These are phyloP conservation scores for Tiaroga cobitis DNA, from an alignment of 2,797 vertebrate genomes.

Conservation along the genomic window DNA sequence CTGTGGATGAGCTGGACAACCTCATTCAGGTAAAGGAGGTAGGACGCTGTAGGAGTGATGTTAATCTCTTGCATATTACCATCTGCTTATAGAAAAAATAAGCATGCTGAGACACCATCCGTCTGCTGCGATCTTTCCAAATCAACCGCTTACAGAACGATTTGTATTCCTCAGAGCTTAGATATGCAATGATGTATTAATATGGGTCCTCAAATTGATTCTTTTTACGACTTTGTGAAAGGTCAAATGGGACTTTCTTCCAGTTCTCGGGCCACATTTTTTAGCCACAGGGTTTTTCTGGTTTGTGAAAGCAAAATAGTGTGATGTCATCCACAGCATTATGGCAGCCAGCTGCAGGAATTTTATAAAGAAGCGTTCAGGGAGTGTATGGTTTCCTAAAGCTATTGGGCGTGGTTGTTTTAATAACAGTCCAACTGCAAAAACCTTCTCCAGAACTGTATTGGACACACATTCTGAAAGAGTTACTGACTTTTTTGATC, in stretches of 20 bases:
- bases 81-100: slow-evolving; percentile 24
- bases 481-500: background rate
- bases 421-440: slow-evolving; percentile 7
- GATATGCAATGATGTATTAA: background rate
- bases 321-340: slow-evolving; percentile 43
- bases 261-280: slow-evolving; percentile 10
- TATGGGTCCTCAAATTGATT: background rate
- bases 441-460: background rate
- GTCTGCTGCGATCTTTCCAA: slow-evolving; percentile 1
- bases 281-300: background rate
- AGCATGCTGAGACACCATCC: slow-evolving; percentile 34
- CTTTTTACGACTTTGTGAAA: background rate
- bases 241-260: slow-evolving; percentile 32
- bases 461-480: background rate
- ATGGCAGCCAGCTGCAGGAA: slow-evolving; percentile 47
- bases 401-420: slow-evolving; percentile 45
- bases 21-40: slow-evolving; percentile 91
- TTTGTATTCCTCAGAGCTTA: slow-evolving; percentile 13
- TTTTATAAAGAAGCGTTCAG: slow-evolving; percentile 36
- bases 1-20: slow-evolving; percentile 89
- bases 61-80: slow-evolving; percentile 41
- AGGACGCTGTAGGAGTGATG: slow-evolving; percentile 47
- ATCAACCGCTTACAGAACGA: background rate
- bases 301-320: slow-evolving; percentile 32
- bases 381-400: slow-evolving; percentile 42